Evolutionary conservation across 2,888 invertebrate species (phyloP), one percentile per base, ranked within the genome.

Genomic region (Vesta saturnalis): DNA sequence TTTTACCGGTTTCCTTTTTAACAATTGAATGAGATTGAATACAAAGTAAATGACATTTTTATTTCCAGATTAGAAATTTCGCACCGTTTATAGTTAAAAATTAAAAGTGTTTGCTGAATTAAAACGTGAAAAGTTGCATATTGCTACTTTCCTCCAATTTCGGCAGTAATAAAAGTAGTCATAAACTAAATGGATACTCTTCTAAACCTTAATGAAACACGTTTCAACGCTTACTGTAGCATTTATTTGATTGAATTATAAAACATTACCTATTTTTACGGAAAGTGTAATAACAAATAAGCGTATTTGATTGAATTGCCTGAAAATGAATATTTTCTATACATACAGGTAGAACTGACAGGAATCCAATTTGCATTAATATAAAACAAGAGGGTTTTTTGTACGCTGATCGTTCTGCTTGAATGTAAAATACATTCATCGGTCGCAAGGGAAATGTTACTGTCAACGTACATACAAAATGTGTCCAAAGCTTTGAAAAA

Each of bases 281-380:
- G 1, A 6, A 39, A 39, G n/a, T n/a, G 8, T 39, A n/a, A 39
- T 39, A 39, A n/a, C 39, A 4, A 39, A 39, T 39, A 39, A 39
- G 39, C 39, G 39, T 6, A n/a, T 39, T 6, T 39, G 8, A 39
- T 39, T 39, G 14, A 14, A 18, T 49, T 49, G 15, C 21, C 52
- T 12, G 12, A 18, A 52, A 52, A 52, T 52, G 19, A 52, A 52
- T 21, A 21, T 52, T 19, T 21, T 52, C 21, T 19, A 52, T 8
- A 21, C 18, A n/a, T 18, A 52, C 18, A n/a, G 52, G 18, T 19
- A 52, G 19, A 52, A n/a, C 19, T 52, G 52, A 52, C 52, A 52
- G 19, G 23, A 56, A 35, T 22, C 56, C 35, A 56, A 56, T 56
- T 56, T 56, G 35, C 56, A 56, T 56, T 56, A 56, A 56, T 56